A percentile compares a stretch with the other conserved stretches of the same genome.
These are phyloP conservation scores for Platyscapa corneri DNA, from an alignment of 1,140 invertebrate genomes.

Conservation along the genomic window DNA sequence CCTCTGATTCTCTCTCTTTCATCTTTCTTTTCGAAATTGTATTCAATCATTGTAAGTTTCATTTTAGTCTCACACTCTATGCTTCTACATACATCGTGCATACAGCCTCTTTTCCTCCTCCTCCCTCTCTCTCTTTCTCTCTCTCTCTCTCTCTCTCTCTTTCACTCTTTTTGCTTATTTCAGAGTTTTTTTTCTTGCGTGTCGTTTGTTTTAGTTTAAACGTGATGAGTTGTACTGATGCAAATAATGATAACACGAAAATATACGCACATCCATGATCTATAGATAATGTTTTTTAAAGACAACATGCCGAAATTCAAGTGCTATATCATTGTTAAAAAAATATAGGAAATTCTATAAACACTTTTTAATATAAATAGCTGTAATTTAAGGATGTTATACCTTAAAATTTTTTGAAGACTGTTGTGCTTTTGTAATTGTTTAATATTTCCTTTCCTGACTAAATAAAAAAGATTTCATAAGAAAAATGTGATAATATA, in stretches of 20 bases:
- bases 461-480: too few species aligned
- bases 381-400: neutral
- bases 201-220: slow-evolving; percentile 33
- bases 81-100: neutral
- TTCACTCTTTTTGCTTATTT: slow-evolving; percentile 5
- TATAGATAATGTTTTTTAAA: slow-evolving; percentile 18
- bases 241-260: slow-evolving; percentile 32
- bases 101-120: neutral
- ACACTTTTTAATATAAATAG: slow-evolving; percentile 1
- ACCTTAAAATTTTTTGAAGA: neutral
- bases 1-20: neutral
- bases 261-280: slow-evolving; percentile 18
- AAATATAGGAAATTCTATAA: neutral
- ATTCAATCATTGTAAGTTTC: slow-evolving; percentile 38
- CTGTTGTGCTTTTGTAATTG: too few species aligned
- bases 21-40: slow-evolving; percentile 25
- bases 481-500: too few species aligned
- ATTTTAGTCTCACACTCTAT: neutral
- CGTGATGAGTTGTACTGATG: slow-evolving; percentile 37
- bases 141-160: too few species aligned
- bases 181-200: slow-evolving; percentile 5
- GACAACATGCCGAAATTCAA: slow-evolving; percentile 38
- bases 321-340: slow-evolving; percentile 8
- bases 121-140: neutral
- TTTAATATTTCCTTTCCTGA: too few species aligned